Conservation (phyloP, 2,113 vertebrate genomes). For the Pangasianodon gigas region DNA sequence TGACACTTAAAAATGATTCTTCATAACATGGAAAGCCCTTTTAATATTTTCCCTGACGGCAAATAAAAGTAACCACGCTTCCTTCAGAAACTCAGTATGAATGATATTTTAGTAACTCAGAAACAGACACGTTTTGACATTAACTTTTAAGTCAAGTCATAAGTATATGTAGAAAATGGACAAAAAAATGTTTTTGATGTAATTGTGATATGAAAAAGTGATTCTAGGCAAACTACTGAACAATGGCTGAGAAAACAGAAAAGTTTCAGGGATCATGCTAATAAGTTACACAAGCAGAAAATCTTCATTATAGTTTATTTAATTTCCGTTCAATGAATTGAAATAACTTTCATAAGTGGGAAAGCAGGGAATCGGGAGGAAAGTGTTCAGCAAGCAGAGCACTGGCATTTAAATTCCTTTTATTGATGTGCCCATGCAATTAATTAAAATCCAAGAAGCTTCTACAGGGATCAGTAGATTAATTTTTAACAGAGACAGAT, state of each 20-base stretch:
- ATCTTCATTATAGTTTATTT: conserved; percentile 54
- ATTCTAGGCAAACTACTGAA: neutral
- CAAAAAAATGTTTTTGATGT: neutral
- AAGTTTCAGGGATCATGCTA: conserved; percentile 44
- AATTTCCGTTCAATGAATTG: conserved; percentile 47
- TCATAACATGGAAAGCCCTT: conserved; percentile 63
- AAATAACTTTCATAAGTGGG: conserved; percentile 50
- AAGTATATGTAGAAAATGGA: conserved; percentile 24
- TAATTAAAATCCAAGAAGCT: conserved; percentile 72
- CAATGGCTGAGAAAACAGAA: conserved; percentile 29
- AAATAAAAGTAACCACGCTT: conserved; percentile 61
- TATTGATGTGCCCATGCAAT: conserved; percentile 68
- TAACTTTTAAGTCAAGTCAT: conserved; percentile 65
- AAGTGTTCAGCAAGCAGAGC: conserved; percentile 45
- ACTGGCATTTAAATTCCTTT: conserved; percentile 58
- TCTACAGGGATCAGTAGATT: conserved; percentile 68
- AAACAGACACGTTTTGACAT: conserved; percentile 57
- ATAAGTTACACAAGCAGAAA: conserved; percentile 50
- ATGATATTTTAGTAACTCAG: conserved; percentile 47
- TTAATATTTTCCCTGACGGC: conserved; percentile 69
- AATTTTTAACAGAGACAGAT: conserved; percentile 75
- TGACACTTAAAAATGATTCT: conserved; percentile 68
- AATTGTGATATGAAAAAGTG: neutral
- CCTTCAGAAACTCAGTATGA: conserved; percentile 61
- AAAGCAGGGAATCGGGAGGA: conserved; percentile 4